Evolutionary conservation across 2,113 vertebrate species (phyloP), one percentile per base, ranked within the genome.

Genomic region (Zosterops hypoxanthus): DNA sequence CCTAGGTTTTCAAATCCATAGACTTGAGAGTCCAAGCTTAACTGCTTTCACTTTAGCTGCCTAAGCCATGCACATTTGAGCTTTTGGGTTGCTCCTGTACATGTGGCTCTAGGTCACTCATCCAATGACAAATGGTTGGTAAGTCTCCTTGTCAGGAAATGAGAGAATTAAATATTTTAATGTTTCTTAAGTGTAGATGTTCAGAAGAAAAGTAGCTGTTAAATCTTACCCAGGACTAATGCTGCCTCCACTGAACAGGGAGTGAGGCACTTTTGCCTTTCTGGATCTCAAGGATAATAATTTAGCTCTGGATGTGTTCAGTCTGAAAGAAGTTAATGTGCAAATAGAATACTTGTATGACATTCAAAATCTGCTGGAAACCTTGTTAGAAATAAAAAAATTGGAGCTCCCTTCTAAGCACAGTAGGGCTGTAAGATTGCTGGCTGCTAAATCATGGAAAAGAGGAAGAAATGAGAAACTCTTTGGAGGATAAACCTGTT

Each of bases 351-450:
- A 90, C 93, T 96, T 96, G 94, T 95, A 95, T 90, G 92, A 96
- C 91, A 97, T 96, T 94, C 94, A 92, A 94, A 97, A 97, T 97
- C 96, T 96, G 96, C 95, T 97, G 95, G 95, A 97, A 97, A 89
- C 96, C 95, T 97, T 97, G 95, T 97, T 97, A 97, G 88, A 96
- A 96, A 90, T 95, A 90, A 96, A 96, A 95, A 96, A 96, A 96
- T 68, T 92, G 96, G 88, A 95, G 46, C 92, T 82, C 82, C 92
- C 90, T 97, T 96, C 96, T 96, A 97, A 94, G 96, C 97, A 94
- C 95, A 97, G 95, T 96, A 88, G 93, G 95, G 41, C 82, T 90
- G 90, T 80, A 95, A 92, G 91, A 93, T 93, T 95, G 88, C 92
- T 97, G 88, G 90, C 95, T 97, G 96, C 82, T 97, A 97, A 96